Percentiles rank a stretch among this genome's conserved stretches.
phyloP scores from a whole-genome alignment of 1,140 invertebrate species.

The Trigoniulus corallinus region DNA sequence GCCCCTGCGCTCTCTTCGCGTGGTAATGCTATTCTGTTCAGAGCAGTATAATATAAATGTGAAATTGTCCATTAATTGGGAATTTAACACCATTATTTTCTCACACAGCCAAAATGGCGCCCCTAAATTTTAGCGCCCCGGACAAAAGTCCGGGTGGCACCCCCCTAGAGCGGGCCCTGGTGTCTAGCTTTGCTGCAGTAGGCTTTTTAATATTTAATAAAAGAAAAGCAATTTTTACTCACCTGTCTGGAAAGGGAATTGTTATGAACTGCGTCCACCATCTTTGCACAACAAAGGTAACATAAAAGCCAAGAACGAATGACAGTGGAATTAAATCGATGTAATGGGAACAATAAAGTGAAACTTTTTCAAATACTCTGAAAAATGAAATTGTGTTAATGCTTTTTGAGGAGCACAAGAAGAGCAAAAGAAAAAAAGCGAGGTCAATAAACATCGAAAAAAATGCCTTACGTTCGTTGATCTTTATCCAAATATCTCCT shows the following conservation, averaged over 20 bases:
- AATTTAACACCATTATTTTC: too few species aligned
- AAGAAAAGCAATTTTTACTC: background rate
- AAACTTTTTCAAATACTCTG: slow-evolving; percentile 18
- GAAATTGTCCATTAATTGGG: too few species aligned
- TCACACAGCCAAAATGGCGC: too few species aligned
- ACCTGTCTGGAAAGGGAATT: slow-evolving; percentile 22
- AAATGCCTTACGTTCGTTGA: slow-evolving; percentile 16
- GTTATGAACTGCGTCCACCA: slow-evolving; percentile 22
- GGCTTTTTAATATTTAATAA: background rate
- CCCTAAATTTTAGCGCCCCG: too few species aligned
- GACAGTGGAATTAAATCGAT: slow-evolving; percentile 20
- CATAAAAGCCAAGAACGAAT: slow-evolving; percentile 23
- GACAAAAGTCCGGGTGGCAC: too few species aligned
- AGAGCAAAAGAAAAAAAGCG: too few species aligned
- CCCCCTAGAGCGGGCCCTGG: too few species aligned
- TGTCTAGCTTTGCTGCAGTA: too few species aligned
- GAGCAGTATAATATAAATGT: too few species aligned
- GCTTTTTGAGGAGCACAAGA: background rate
- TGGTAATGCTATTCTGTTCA: too few species aligned
- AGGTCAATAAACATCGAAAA: background rate
- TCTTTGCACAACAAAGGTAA: slow-evolving; percentile 19
- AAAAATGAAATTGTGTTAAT: background rate
- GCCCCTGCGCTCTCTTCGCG: too few species aligned
- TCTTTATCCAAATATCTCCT: slow-evolving; percentile 14
- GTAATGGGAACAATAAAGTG: slow-evolving; percentile 19